phyloP scores from a whole-genome alignment of 2,888 invertebrate genomes.

The Lampropteryx suffumata region DNA sequence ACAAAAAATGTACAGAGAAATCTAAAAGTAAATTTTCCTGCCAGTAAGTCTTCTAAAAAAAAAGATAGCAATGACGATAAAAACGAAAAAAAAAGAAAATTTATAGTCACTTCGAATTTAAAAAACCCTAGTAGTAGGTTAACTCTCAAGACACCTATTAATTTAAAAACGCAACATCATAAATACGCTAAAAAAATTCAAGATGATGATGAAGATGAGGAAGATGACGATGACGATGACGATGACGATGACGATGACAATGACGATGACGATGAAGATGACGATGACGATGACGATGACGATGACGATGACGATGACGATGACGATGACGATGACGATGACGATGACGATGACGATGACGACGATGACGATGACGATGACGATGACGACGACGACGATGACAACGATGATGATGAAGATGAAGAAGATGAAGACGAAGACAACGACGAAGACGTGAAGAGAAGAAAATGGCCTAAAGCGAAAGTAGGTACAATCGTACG shows the following conservation, averaged over 20 bases:
- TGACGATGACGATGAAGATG: slow-evolving; percentile 53
- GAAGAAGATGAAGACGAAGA: slow-evolving; percentile 54
- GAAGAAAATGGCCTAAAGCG: slow-evolving; percentile 43
- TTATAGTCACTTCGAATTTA: slow-evolving; percentile 5
- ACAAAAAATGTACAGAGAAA: slow-evolving; percentile 48
- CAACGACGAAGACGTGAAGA: slow-evolving; percentile 70
- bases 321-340: slow-evolving; percentile 67
- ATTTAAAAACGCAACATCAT: slow-evolving; percentile 12
- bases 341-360: slow-evolving; percentile 53
- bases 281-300: slow-evolving; percentile 71
- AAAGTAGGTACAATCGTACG: slow-evolving; percentile 48
- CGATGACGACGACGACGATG: slow-evolving; percentile 51
- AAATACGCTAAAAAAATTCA: slow-evolving; percentile 14
- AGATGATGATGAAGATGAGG: slow-evolving; percentile 64
- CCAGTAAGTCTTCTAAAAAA: slow-evolving; percentile 33
- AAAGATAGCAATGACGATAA: slow-evolving; percentile 67
- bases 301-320: slow-evolving; percentile 50
- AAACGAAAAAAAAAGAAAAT: slow-evolving; percentile 40
- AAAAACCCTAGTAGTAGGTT: slow-evolving; percentile 9
- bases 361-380: slow-evolving; percentile 69
- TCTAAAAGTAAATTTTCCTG: slow-evolving; percentile 46
- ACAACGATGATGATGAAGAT: slow-evolving; percentile 68
- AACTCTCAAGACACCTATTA: neutral
- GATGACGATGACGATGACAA: slow-evolving; percentile 66
- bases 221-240: slow-evolving; percentile 73